Base-by-base conservation (phyloP, 2,113 vertebrate genomes). In the Tetrao urogallus region DNA sequence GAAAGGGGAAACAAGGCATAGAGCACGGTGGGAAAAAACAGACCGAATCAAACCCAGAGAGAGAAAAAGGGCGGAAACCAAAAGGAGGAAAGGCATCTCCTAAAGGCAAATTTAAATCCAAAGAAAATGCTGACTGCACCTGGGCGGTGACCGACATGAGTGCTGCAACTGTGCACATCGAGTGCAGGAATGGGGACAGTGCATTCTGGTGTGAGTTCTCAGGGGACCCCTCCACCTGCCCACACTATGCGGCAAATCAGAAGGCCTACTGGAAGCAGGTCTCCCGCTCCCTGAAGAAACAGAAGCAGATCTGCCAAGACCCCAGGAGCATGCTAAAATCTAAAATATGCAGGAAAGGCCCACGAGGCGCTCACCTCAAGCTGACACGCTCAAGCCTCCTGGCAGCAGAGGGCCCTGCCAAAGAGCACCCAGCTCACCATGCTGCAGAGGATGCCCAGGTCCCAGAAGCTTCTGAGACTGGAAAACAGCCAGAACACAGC, bases 241-340 rank as follows among this genome's bases (percentile, higher is more conserved):
- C 97, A 1, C 94, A 97, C 50, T 98, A 98, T 36, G 48, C 57
- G 10, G 89, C 96, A 61, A 95, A 98, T 8, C 54, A 92, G 16
- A 97, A 94, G 36, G 54, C 56, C 16, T 99, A 98, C 91, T 99
- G 99, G 99, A 99, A 98, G 81, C 99, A 99, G 84, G 96, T 99
- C 5, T 87, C 87, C 22, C 95, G 98, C 25, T 95, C 96, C 1
- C 95, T 99, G 43, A 98, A 89, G 90, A 98, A 98, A 54, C 98
- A 98, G 48, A 98, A 97, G 69, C 94, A 85, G 36, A 89, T 99
- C 77, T 99, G 99, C 66, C 90, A 90, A 63, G 97, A 98, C 61
- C n/a, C 95, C 3, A 90, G 88, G 30, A 94, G 81, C 5, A 22
- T 97, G 45, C 70, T 99, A 32, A 98, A 97, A 89, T 97, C 98